These are phyloP conservation scores for Melanerpes formicivorus DNA, from an alignment of 2,113 vertebrate genomes.

Conservation along the genomic window DNA sequence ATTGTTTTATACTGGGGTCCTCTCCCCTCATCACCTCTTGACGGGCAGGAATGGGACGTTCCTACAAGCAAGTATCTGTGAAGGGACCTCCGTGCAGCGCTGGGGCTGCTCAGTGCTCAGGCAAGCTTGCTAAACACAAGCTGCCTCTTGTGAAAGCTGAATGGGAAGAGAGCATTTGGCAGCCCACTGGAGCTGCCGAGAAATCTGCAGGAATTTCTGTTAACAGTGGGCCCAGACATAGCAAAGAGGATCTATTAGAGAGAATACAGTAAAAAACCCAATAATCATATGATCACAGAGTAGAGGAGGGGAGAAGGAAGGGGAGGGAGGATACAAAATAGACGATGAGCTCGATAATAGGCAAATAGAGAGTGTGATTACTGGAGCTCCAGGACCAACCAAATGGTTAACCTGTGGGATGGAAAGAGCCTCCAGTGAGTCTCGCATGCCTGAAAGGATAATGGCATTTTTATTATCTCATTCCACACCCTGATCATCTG, in stretches of 20 bases:
- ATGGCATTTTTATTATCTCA: conserved; percentile 68
- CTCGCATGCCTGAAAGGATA: conserved; percentile 58
- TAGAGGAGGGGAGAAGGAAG: not conserved
- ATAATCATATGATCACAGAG: conserved; percentile 68
- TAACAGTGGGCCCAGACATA: not conserved
- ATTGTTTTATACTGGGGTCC: not conserved
- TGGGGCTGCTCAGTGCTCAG: not conserved
- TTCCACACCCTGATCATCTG: conserved; percentile 66
- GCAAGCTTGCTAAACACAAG: not conserved
- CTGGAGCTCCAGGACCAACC: conserved; percentile 47
- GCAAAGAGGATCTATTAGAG: conserved; percentile 76
- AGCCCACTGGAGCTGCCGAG: not conserved
- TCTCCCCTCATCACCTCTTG: not conserved
- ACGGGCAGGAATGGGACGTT: not conserved
- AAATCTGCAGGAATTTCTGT: conserved; percentile 11
- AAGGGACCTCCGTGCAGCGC: not conserved
- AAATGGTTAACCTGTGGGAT: conserved; percentile 75
- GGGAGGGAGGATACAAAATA: conserved; percentile 57
- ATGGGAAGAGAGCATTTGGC: not conserved
- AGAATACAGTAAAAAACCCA: conserved; percentile 76
- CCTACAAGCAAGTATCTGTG: not conserved
- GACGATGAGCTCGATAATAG: conserved; percentile 68
- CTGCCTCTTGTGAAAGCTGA: not conserved
- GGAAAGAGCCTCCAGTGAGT: conserved; percentile 67
- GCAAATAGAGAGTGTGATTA: conserved; percentile 57